These are phyloP conservation scores for Galemys pyrenaicus DNA, from an alignment of 2,113 vertebrate species.

Conservation along the genomic window DNA sequence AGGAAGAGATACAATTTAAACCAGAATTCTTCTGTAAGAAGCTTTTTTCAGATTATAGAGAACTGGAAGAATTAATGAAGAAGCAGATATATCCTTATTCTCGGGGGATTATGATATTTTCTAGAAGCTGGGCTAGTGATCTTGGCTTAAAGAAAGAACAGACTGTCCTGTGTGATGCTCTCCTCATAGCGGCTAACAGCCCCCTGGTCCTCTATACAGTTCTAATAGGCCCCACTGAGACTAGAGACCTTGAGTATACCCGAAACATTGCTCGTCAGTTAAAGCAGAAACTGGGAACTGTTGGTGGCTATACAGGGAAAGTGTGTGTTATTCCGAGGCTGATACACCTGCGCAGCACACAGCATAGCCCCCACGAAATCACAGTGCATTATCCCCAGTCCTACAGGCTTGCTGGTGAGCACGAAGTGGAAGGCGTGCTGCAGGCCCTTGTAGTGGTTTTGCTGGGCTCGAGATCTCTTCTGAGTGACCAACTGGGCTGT, in stretches of 20 bases:
- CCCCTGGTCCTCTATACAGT: slow-evolving; percentile 76
- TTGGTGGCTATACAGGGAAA: slow-evolving; percentile 79
- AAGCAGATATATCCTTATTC: slow-evolving; percentile 38
- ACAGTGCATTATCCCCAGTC: slow-evolving; percentile 60
- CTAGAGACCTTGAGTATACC: slow-evolving; percentile 50
- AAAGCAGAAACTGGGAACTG: slow-evolving; percentile 82
- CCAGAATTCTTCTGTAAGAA: slow-evolving; percentile 75
- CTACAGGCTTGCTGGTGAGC: slow-evolving; percentile 56
- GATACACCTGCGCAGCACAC: background rate
- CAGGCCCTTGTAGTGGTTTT: slow-evolving; percentile 67
- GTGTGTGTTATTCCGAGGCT: slow-evolving; percentile 79
- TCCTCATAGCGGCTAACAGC: slow-evolving; percentile 72
- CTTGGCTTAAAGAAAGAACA: slow-evolving; percentile 67
- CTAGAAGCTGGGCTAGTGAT: slow-evolving; percentile 85
- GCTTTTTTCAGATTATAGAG: slow-evolving; percentile 72
- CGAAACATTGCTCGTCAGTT: slow-evolving; percentile 63
- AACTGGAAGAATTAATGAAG: slow-evolving; percentile 71
- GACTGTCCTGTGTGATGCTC: slow-evolving; percentile 79
- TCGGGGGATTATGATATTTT: slow-evolving; percentile 78
- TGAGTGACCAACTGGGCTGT: slow-evolving; percentile 78
- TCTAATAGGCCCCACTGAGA: background rate
- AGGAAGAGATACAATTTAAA: slow-evolving; percentile 51
- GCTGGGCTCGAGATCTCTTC: slow-evolving; percentile 70
- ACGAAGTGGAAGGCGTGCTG: slow-evolving; percentile 64
- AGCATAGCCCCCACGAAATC: background rate